These are phyloP conservation scores for Mesocentrotus franciscanus DNA, from an alignment of 53 echinoderm and acorn worm species.

Conservation along the genomic window DNA sequence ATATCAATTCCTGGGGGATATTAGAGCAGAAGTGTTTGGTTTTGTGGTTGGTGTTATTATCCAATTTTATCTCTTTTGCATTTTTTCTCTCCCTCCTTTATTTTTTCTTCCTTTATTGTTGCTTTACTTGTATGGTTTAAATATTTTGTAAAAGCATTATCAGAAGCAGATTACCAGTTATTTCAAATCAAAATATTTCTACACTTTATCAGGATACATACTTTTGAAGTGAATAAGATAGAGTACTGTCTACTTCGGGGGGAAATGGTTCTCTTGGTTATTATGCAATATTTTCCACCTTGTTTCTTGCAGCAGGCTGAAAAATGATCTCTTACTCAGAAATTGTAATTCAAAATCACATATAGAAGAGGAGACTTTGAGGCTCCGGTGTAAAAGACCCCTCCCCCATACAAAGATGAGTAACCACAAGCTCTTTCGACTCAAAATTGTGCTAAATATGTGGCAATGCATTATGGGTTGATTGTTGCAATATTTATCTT, in stretches of 20 bases:
- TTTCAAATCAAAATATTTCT: neutral
- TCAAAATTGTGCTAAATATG: neutral
- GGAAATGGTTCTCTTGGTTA: neutral
- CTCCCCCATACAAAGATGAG: too few species aligned
- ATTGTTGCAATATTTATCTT: neutral
- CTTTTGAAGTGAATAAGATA: neutral
- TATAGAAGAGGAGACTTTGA: too few species aligned
- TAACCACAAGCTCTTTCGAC: too few species aligned
- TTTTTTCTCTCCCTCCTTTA: neutral
- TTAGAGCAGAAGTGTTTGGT: neutral
- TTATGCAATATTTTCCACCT: neutral
- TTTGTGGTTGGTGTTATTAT: conserved; percentile 5
- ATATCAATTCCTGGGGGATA: neutral
- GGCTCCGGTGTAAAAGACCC: too few species aligned
- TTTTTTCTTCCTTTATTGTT: neutral
- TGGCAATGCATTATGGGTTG: neutral
- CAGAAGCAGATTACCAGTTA: neutral
- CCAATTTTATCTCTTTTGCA: neutral
- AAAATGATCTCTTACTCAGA: neutral
- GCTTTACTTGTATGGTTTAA: neutral
- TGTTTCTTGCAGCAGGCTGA: neutral
- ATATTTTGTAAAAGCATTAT: neutral
- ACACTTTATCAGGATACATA: neutral
- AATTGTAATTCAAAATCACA: too few species aligned
- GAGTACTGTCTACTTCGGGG: neutral